Evolutionary conservation across 2,797 vertebrate species (phyloP), one percentile per base, ranked within the genome.

Genomic region (Galago senegalensis): DNA sequence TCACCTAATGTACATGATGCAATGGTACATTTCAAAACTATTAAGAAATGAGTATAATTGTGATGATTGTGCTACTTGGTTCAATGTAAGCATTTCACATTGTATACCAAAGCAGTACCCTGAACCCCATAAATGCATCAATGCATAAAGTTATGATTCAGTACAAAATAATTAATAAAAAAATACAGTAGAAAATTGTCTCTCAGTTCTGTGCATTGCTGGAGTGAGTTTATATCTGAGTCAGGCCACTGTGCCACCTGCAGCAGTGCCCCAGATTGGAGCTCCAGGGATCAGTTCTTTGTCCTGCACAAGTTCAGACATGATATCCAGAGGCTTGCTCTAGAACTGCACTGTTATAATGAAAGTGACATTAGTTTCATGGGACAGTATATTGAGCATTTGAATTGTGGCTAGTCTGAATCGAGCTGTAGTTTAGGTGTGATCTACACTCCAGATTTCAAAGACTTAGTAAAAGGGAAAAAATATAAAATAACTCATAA

Each of bases 381-480:
- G 18, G 13, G 3, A 46, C 9, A 16, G 4, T 53, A 53, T 11
- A 37, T 1, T 34, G 53, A 46, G 17, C 65, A n/a, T 75, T 91
- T 75, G 20, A 94, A 87, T 56, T 49, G 43, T 43, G 12, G 46
- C 60, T 75, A 80, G 5, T 29, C 7, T 73, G 56, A 80, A 77
- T 3, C 70, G 53, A 72, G 70, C 80, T 79, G 31, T 40, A 16
- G 29, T 73, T 6, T 60, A 83, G 25, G 31, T 69, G 12, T 70
- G 60, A 88, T 9, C 60, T 73, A 23, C 17, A 49, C n/a, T 87
- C 4, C 4, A 82, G 61, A 89, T 40, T 76, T 87, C 69, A 90
- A 93, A 94, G 43, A 37, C 43, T n/a, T 94, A 81, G 29, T 61
- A 46, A 6, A 85, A 76, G 16, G 31, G 63, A 96, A 86, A 81